Evolutionary conservation across 2,888 invertebrate genomes (phyloP).

Genomic region (Andrena dorsata): DNA sequence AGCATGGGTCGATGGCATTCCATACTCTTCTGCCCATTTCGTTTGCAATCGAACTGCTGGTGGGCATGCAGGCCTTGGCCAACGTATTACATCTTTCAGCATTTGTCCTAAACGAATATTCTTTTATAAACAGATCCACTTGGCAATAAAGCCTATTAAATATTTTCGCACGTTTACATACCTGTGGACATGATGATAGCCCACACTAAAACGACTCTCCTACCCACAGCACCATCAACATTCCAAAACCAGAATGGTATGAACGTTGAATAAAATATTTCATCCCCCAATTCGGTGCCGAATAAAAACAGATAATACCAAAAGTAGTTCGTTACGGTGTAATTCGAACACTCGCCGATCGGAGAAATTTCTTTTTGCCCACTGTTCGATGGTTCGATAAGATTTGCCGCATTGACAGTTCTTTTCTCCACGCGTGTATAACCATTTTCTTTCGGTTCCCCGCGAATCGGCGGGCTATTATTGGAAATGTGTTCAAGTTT

Average conservation of each 20-base stretch:
- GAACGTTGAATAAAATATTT: slow-evolving; percentile 95
- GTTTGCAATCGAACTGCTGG: slow-evolving; percentile 94
- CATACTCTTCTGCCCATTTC: slow-evolving; percentile 96
- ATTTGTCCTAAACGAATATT: slow-evolving; percentile 89
- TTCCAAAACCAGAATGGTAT: slow-evolving; percentile 98
- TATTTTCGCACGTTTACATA: slow-evolving; percentile 80
- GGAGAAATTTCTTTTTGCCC: slow-evolving; percentile 16
- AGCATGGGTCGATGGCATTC: slow-evolving; percentile 98
- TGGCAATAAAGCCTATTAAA: slow-evolving; percentile 9
- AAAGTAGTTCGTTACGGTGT: slow-evolving; percentile 89
- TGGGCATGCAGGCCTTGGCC: slow-evolving; percentile 93
- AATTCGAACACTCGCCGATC: slow-evolving; percentile 84
- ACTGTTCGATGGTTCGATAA: neutral
- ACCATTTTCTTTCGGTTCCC: slow-evolving; percentile 58
- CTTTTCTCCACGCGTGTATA: slow-evolving; percentile 30
- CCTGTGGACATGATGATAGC: slow-evolving; percentile 94
- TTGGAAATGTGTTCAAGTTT: slow-evolving; percentile 18
- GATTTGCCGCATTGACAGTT: slow-evolving; percentile 66
- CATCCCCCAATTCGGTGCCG: slow-evolving; percentile 95
- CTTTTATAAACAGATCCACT: neutral
- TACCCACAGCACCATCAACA: slow-evolving; percentile 93
- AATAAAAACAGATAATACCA: slow-evolving; percentile 94
- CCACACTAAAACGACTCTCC: slow-evolving; percentile 94
- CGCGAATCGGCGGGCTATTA: slow-evolving; percentile 4
- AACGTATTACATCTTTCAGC: slow-evolving; percentile 94